Evolutionary conservation across 1,140 invertebrate genomes (phyloP), one percentile per base, ranked within the genome.

Genomic region (Oppia nitens): DNA sequence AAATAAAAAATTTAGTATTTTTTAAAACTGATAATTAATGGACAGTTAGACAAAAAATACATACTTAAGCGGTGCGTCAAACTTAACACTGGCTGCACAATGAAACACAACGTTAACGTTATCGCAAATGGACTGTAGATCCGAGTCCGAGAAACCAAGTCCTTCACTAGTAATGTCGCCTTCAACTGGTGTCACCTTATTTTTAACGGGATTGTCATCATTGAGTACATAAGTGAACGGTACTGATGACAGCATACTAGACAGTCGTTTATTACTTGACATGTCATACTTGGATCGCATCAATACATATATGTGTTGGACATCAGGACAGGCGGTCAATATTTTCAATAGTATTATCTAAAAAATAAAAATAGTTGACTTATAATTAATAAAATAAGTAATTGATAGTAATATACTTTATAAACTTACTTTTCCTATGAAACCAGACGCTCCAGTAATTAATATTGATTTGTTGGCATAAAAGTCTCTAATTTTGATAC

Each of bases 131-230:
- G 77, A 71, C 48, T 79, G 74, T 65, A 83, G 79, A 74, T 97
- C 90, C 21, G 77, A 74, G 2, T 78, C 70, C 64, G 81, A 85
- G 64, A 98, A 84, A 4, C 90, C 92, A 40, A 98, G 71, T 59
- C 86, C 82, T 14, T 83, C 81, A 66, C 85, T 78, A 60, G 87
- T 85, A 56, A 98, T 85, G 69, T 97, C 92, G 11, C 92, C 92
- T 50, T 81, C 78, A 48, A 98, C 82, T 0, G 89, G 81, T 49
- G 87, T 79, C 54, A 91, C 77, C 75, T 95, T 94, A 63, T 78
- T 76, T 61, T 90, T 71, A 67, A n/a, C n/a, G n/a, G n/a, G n/a
- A 12, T 17, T 32, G 52, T 58, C 59, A 14, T 14, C 21, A 25
- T 26, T 45, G 21, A 50, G 23, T 20, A 11, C 14, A 21, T 26